phyloP scores from a whole-genome alignment of 2,888 invertebrate genomes.

The Idaea dimidiata region DNA sequence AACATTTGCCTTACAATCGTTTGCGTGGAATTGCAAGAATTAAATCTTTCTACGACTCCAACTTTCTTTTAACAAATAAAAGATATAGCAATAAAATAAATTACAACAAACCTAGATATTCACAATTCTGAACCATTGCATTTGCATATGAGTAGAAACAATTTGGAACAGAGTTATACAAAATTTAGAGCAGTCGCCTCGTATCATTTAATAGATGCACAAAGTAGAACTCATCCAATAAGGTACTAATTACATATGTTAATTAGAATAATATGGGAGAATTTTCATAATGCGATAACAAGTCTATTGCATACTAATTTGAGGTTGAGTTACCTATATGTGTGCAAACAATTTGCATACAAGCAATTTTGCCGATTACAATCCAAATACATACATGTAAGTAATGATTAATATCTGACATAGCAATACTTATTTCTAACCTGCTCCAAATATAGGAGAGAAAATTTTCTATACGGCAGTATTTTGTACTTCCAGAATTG shows the following conservation, averaged over 20 bases:
- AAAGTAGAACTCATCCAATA: conserved; percentile 1
- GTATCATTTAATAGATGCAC: neutral
- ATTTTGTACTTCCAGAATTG: no score
- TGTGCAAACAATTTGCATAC: neutral
- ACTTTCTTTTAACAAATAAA: neutral
- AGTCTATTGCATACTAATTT: neutral
- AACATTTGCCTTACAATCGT: neutral
- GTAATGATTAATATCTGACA: no score
- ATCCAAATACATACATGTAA: neutral
- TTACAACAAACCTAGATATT: neutral
- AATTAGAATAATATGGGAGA: neutral
- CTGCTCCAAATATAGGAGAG: no score
- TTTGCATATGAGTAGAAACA: neutral
- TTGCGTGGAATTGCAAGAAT: neutral
- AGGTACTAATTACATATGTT: neutral
- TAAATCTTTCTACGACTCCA: neutral
- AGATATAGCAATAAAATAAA: neutral
- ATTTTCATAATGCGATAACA: neutral
- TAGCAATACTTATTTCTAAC: no score
- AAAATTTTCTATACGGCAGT: no score
- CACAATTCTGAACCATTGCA: neutral
- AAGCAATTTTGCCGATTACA: neutral
- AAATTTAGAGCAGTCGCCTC: neutral
- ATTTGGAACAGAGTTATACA: neutral
- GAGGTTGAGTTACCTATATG: neutral